Conservation (phyloP, 2,797 vertebrate genomes). For the Hafferia zeledoni region DNA sequence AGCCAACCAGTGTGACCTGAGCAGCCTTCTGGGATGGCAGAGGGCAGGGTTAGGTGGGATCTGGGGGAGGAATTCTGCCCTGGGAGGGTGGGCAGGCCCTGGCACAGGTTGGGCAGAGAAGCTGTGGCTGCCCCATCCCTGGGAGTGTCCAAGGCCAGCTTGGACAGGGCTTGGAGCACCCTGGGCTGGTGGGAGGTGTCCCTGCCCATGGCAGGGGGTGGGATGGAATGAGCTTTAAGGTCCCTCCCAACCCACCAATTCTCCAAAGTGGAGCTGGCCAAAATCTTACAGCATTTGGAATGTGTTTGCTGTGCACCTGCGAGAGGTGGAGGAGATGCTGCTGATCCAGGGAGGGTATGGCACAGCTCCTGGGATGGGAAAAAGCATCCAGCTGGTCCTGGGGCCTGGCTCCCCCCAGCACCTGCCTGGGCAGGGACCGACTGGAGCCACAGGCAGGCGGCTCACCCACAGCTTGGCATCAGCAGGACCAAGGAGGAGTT, state of each 20-base stretch:
- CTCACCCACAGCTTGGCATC: neutral
- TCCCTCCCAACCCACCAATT: too few species aligned
- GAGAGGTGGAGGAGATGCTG: too few species aligned
- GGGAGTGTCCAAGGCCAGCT: accelerated
- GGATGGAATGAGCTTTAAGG: too few species aligned
- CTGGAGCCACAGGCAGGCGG: neutral
- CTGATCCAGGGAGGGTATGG: too few species aligned
- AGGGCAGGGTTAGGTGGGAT: neutral
- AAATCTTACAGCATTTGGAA: too few species aligned
- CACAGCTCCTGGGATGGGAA: too few species aligned
- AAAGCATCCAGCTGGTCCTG: too few species aligned
- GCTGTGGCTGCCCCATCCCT: neutral
- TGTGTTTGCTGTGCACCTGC: too few species aligned
- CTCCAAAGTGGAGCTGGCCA: too few species aligned
- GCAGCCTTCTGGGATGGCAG: neutral
- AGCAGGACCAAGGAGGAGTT: neutral
- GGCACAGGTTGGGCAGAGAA: neutral
- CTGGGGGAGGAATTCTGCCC: neutral
- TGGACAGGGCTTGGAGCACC: accelerated
- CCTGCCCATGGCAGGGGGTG: too few species aligned
- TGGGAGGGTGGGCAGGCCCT: neutral
- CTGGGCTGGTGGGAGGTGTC: neutral
- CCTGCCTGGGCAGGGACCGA: neutral
- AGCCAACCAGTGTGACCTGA: accelerated
- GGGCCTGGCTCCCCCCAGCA: too few species aligned